Evolutionary conservation across 1,140 invertebrate genomes (phyloP), one percentile per base, ranked within the genome.

Genomic region (Drosophila novamexicana): DNA sequence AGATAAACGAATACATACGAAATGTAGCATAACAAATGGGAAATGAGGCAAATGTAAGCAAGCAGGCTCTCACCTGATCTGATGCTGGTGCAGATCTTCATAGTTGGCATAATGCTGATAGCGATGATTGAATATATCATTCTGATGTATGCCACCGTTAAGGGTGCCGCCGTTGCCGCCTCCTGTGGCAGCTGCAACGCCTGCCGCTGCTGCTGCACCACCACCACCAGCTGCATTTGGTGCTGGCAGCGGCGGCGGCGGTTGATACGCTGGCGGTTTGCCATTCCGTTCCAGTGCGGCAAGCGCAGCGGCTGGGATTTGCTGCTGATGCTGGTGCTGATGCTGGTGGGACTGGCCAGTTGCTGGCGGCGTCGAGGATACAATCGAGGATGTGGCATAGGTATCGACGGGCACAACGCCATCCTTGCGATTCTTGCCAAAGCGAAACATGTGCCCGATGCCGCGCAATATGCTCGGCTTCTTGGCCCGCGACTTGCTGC

Each of bases 51-150:
- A 10, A 16, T n/a, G 22, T 22, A 14, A 39, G 53, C 12, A 49
- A 62, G 54, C 59, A 45, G 50, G n/a, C 74, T 49, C 77, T 91
- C 83, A 91, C 90, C 90, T 91, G 64, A 91, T 85, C 54, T 90
- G 96, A 76, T 96, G 96, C 91, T 91, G 85, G 59, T 97, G 96
- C 86, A 97, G 95, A 93, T 97, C 96, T 91, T 97, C 95, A 83
- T 97, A 97, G 91, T 97, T 97, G 39, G 96, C 95, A 83, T 97
- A 97, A 89, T 97, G 96, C 62, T 95, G 96, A 88, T 96, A 93
- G 62, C 92, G 92, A 92, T 91, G 92, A 77, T 91, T 93, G 70
- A 93, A 93, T 59, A 90, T 91, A 70, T 93, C 93, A 53, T 93
- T 92, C 61, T 92, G 89, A 50, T 92, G 86, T 36, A 93, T 93